A percentile compares a stretch with the other conserved stretches of the same genome.
phyloP scores from a whole-genome alignment of 2,113 vertebrate genomes.

The Neodontobutis hainanensis region DNA sequence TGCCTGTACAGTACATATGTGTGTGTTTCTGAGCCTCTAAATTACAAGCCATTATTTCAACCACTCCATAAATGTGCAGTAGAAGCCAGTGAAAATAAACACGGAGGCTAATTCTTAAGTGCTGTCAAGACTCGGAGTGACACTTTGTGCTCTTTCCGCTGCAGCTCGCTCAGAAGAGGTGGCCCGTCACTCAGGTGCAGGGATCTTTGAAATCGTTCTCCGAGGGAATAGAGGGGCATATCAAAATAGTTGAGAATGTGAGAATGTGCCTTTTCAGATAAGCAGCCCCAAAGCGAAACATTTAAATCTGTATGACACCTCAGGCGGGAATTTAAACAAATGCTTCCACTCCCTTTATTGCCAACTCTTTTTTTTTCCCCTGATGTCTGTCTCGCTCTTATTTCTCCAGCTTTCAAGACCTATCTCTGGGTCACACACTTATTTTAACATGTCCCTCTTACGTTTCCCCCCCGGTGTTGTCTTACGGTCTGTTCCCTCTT shows the following conservation, averaged over 20 bases:
- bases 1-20: neutral
- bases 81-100: conserved; percentile 36
- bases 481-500: conserved; percentile 66
- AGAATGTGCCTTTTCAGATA: conserved; percentile 56
- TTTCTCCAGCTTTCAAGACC: conserved; percentile 32
- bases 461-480: conserved; percentile 47
- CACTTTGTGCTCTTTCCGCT: conserved; percentile 20
- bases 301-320: conserved; percentile 67
- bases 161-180: conserved; percentile 30
- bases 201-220: conserved; percentile 64
- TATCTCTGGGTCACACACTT: conserved; percentile 51
- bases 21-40: conserved; percentile 22
- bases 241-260: conserved; percentile 63
- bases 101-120: conserved; percentile 40
- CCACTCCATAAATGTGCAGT: conserved; percentile 17
- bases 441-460: conserved; percentile 47
- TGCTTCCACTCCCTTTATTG: conserved; percentile 50
- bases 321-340: conserved; percentile 69
- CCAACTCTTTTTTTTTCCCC: neutral
- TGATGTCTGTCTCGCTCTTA: neutral
- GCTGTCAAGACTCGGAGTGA: conserved; percentile 49
- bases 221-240: conserved; percentile 54
- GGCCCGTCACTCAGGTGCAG: conserved; percentile 61
- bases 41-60: conserved; percentile 58
- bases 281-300: conserved; percentile 55